A percentile compares a stretch with the other conserved stretches of the same genome.
Conservation (phyloP, 2,113 vertebrate species). For the Vulpes lagopus region DNA sequence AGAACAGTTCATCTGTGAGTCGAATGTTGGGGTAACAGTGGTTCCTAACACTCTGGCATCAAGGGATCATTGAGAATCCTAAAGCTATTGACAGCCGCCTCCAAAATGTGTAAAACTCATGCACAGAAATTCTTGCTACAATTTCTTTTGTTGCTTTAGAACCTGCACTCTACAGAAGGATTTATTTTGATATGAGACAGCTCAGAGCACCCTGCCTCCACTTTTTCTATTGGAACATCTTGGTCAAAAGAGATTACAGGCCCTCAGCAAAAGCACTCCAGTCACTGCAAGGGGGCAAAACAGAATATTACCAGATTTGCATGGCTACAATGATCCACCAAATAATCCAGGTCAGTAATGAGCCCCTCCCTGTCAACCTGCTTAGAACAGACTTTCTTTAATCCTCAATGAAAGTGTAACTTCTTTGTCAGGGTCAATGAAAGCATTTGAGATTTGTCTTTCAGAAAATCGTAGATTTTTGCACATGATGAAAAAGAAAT, state of each 20-base stretch:
- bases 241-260: neutral
- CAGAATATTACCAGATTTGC: neutral
- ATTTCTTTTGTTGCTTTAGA: neutral
- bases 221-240: neutral
- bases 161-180: neutral
- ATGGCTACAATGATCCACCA: neutral
- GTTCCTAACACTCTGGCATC: neutral
- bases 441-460: neutral
- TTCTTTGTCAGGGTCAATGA: neutral
- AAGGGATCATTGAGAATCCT: neutral
- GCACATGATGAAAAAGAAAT: neutral
- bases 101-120: neutral
- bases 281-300: neutral
- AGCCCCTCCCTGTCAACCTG: neutral
- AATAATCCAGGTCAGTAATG: neutral
- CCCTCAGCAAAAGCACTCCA: neutral
- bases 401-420: neutral
- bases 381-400: neutral
- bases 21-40: neutral
- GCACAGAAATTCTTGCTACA: neutral
- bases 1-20: neutral
- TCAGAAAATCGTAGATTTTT: conserved; percentile 9
- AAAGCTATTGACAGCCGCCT: neutral
- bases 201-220: neutral
- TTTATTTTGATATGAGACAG: neutral